These are phyloP conservation scores for Linnaemya tessellans DNA, from an alignment of 2,888 invertebrate species.

Conservation along the genomic window DNA sequence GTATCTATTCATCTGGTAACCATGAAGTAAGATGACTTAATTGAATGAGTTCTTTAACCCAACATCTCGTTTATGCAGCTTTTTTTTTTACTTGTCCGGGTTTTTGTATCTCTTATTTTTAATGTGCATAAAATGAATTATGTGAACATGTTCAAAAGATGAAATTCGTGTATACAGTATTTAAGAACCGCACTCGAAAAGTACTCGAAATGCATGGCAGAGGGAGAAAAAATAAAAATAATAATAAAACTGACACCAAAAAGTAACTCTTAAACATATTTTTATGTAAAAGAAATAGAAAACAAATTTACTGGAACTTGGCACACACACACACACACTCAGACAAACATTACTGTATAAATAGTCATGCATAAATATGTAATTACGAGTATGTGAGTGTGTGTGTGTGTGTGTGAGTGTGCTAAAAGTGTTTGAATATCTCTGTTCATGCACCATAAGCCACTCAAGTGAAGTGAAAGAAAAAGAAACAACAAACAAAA, in stretches of 20 bases:
- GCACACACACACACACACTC: constrained; percentile 55
- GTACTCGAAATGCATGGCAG: constrained; percentile 52
- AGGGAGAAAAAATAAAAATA: constrained; percentile 7
- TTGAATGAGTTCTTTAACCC: constrained; percentile 70
- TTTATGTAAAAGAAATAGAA: constrained; percentile 62
- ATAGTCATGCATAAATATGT: background rate
- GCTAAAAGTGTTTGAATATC: constrained; percentile 44
- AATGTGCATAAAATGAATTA: constrained; percentile 57
- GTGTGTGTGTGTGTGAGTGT: background rate
- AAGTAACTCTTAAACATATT: constrained; percentile 72
- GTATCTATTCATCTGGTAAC: constrained; percentile 53
- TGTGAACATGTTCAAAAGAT: constrained; percentile 65
- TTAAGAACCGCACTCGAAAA: constrained; percentile 67
- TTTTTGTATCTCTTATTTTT: constrained; percentile 23
- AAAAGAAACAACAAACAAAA: constrained; percentile 60
- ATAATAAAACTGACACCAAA: constrained; percentile 68
- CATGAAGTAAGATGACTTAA: constrained; percentile 53
- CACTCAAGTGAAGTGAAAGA: constrained; percentile 72
- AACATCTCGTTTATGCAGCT: constrained; percentile 52
- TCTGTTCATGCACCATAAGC: constrained; percentile 65
- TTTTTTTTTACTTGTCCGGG: constrained; percentile 36
- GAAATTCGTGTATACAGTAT: constrained; percentile 63
- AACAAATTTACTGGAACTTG: constrained; percentile 59
- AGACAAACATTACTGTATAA: constrained; percentile 46
- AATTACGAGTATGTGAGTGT: background rate